Evolutionary conservation across 1,140 invertebrate species (phyloP), one percentile per base, ranked within the genome.

Genomic region (Ostrea edulis): DNA sequence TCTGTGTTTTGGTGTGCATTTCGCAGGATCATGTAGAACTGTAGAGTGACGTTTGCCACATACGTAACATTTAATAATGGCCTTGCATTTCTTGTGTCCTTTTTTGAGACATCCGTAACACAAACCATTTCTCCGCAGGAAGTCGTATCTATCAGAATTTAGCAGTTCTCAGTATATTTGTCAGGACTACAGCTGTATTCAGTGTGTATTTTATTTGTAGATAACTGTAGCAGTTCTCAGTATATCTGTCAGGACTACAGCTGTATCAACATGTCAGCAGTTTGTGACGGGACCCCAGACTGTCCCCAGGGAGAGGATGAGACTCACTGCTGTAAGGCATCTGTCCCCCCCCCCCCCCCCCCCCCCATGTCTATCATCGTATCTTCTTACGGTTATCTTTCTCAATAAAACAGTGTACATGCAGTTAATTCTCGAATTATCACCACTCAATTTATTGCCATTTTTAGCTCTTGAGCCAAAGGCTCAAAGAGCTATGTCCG

Each of bases 101-200:
- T 25, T n/a, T 54, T 81, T 89, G 2, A 90, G 84, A 84, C 90
- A 90, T 17, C 86, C 86, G 84, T 85, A 89, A 86, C 90, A 90
- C 17, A 82, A 86, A 8, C 86, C 89, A 22, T 89, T 90, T 22
- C 62, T 86, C 17, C 62, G 89, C 54, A 89, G 22, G 71, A 87
- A 77, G 51, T 84, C 44, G 54, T 86, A 62, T 82, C 88, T 29
- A 25, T 90, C 85, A n/a, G n/a, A n/a, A n/a, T n/a, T n/a, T 83
- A 54, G 51, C 12, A 5, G 55, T 53, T 83, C 85, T 44, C 87
- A 88, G 77, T 86, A 65, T 51, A 54, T 54, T 5, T 88, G 87
- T 83, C 44, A n/a, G 11, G 84, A 88, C 55, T 88, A 88, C 29
- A 88, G 71, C n/a, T n/a, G n/a, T n/a, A n/a, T n/a, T n/a, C n/a